Conservation (phyloP, 2,888 invertebrate species). For the Brachynemurus nebulosus region DNA sequence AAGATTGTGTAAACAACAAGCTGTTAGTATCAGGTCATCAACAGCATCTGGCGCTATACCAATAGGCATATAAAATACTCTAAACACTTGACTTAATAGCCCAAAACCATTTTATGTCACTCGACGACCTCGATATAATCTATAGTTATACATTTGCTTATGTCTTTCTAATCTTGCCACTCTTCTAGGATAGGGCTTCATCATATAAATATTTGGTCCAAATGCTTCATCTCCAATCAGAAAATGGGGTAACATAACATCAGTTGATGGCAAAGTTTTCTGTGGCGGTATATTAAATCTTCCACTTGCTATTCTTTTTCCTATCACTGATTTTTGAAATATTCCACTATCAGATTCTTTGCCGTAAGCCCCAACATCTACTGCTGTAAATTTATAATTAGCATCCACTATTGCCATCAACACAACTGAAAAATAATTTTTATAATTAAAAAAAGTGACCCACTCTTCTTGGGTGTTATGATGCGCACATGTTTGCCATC, state of each 20-base stretch:
- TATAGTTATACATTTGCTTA: too few species aligned
- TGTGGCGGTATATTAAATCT: constrained; percentile 10
- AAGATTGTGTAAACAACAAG: too few species aligned
- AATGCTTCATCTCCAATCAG: constrained; percentile 13
- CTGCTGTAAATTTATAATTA: constrained; percentile 21
- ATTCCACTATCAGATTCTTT: constrained; percentile 15
- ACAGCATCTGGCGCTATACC: too few species aligned
- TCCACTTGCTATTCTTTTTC: constrained; percentile 11
- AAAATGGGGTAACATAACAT: constrained; percentile 12
- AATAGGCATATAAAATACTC: too few species aligned
- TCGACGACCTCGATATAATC: too few species aligned
- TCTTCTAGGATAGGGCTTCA: constrained; percentile 13
- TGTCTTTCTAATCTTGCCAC: too few species aligned
- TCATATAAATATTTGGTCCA: constrained; percentile 6
- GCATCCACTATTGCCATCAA: constrained; percentile 23
- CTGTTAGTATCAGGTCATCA: too few species aligned
- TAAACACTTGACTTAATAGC: too few species aligned
- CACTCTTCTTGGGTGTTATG: constrained; percentile 18
- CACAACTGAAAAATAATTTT: constrained; percentile 20
- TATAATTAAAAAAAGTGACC: constrained; percentile 20
- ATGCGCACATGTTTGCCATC: constrained; percentile 22
- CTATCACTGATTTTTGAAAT: constrained; percentile 13
- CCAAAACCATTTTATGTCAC: too few species aligned
- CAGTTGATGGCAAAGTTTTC: constrained; percentile 8
- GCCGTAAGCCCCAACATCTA: constrained; percentile 15